These are phyloP conservation scores for Sardina pilchardus DNA, from an alignment of 2,113 vertebrate species.

Conservation along the genomic window DNA sequence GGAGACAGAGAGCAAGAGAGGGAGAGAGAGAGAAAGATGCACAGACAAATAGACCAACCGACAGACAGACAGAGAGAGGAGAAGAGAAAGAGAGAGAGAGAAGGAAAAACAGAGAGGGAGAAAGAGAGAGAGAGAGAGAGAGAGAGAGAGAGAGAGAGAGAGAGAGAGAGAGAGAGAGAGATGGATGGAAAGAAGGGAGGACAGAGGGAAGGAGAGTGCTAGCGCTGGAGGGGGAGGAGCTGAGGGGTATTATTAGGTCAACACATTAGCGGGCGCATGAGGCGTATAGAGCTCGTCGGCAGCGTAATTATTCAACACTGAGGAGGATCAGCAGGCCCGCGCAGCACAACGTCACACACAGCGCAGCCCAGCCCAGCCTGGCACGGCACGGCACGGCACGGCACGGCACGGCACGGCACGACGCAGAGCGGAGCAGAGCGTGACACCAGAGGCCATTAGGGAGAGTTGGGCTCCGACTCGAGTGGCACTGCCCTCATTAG, in stretches of 20 bases:
- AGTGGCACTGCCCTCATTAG: neutral
- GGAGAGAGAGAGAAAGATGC: neutral
- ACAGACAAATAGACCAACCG: neutral
- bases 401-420: neutral
- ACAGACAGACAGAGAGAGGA: neutral
- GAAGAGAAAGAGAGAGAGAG: neutral
- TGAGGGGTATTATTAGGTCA: conserved; percentile 11
- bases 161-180: neutral
- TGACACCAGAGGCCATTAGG: neutral
- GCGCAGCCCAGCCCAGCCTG: too few species aligned
- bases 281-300: neutral
- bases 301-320: neutral
- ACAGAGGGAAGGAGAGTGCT: neutral
- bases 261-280: neutral
- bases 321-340: neutral
- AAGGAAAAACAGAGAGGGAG: neutral
- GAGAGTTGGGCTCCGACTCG: neutral
- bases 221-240: neutral
- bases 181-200: neutral
- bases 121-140: too few species aligned
- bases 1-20: neutral
- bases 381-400: neutral
- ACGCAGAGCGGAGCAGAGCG: neutral
- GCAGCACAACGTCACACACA: neutral
- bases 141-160: neutral